Percentiles rank a stretch among this genome's conserved stretches.
These are phyloP conservation scores for Accipiter virgatus DNA, from an alignment of 2,113 vertebrate species.

Conservation along the genomic window DNA sequence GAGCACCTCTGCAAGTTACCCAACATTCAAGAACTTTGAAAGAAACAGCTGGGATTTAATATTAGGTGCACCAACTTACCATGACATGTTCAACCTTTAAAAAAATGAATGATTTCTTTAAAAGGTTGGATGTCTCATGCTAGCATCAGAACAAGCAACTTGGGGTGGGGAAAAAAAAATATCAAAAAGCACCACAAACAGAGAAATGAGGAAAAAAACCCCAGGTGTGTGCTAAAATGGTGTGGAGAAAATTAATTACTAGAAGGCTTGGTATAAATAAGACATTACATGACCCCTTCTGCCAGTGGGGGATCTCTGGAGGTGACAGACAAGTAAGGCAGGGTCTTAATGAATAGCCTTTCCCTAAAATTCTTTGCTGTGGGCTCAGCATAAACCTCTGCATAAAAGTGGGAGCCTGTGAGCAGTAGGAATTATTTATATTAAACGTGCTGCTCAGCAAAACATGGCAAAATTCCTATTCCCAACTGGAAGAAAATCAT, in stretches of 20 bases:
- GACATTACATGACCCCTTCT: slow-evolving; percentile 30
- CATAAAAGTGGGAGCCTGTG: slow-evolving; percentile 10
- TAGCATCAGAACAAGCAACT: slow-evolving; percentile 63
- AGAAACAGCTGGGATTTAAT: slow-evolving; percentile 72
- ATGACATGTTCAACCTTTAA: slow-evolving; percentile 81
- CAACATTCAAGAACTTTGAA: slow-evolving; percentile 49
- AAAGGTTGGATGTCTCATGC: slow-evolving; percentile 78
- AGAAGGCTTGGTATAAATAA: slow-evolving; percentile 40
- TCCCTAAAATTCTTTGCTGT: slow-evolving; percentile 38
- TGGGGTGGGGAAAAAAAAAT: not conserved
- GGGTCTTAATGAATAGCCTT: slow-evolving; percentile 23
- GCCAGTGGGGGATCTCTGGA: slow-evolving; percentile 23
- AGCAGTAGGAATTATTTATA: slow-evolving; percentile 56
- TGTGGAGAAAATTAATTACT: slow-evolving; percentile 40
- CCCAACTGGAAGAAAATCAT: slow-evolving; percentile 48
- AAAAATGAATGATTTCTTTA: slow-evolving; percentile 83
- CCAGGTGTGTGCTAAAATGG: not conserved
- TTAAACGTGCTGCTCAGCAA: slow-evolving; percentile 46
- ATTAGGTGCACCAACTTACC: slow-evolving; percentile 51
- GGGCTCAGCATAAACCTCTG: slow-evolving; percentile 34
- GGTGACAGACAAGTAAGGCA: slow-evolving; percentile 28
- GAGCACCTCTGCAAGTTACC: slow-evolving; percentile 11
- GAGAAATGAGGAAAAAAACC: slow-evolving; percentile 42
- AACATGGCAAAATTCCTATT: slow-evolving; percentile 50
- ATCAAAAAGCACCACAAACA: slow-evolving; percentile 7